These are phyloP conservation scores for Gymnosoma rotundatum DNA, from an alignment of 2,888 invertebrate genomes.

Conservation along the genomic window DNA sequence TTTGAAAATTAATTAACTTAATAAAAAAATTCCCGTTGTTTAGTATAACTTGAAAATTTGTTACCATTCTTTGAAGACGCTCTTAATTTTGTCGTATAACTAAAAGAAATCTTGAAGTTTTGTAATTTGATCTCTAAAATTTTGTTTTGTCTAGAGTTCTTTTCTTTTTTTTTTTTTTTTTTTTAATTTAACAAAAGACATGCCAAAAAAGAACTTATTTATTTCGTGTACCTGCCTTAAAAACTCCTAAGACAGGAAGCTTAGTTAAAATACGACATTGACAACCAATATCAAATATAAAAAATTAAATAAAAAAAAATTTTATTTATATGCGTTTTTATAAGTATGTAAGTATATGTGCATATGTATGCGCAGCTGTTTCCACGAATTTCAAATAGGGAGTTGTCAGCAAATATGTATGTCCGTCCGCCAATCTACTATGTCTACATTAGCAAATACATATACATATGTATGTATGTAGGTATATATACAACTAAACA, in stretches of 20 bases:
- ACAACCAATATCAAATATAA: slow-evolving; percentile 22
- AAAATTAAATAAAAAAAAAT: background rate
- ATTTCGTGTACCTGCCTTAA: background rate
- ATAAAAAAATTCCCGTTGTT: no score
- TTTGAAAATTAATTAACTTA: no score
- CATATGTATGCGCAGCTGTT: slow-evolving; percentile 9
- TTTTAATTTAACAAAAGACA: no score
- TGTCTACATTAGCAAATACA: background rate
- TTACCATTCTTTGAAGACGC: no score
- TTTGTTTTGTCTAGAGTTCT: no score
- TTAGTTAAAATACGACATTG: slow-evolving; percentile 58
- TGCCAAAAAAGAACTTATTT: background rate
- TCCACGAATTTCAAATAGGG: slow-evolving; percentile 30
- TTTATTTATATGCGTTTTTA: background rate
- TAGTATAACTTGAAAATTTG: no score
- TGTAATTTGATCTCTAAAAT: no score
- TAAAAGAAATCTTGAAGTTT: no score
- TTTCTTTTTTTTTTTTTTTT: no score
- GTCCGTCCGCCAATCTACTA: slow-evolving; percentile 9
- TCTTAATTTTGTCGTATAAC: no score
- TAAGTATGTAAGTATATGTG: no score
- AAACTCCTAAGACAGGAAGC: slow-evolving; percentile 49
- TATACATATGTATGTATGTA: background rate
- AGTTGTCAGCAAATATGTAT: slow-evolving; percentile 34
- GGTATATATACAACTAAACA: background rate